Evolutionary conservation across 37 sponge, comb jelly and placozoan species (phyloP).

Genomic region (Corticium candelabrum): DNA sequence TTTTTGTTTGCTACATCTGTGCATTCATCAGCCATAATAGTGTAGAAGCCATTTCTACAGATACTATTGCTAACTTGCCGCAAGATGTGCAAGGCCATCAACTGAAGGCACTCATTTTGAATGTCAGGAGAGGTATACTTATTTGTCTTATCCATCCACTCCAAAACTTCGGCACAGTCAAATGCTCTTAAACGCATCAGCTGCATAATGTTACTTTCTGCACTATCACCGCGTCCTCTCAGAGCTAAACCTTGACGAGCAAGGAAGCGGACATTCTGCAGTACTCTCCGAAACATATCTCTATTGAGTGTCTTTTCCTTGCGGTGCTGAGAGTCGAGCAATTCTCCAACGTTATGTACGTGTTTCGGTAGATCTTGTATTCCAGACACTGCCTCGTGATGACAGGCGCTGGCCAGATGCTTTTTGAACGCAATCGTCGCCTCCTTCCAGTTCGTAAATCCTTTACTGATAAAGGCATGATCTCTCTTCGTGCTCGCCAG

Average conservation of each 20-base stretch:
- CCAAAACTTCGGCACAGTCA: conserved; percentile 28
- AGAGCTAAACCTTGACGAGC: conserved; percentile 59
- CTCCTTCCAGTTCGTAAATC: conserved; percentile 65
- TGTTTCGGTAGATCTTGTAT: conserved; percentile 26
- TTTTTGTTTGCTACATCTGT: conserved; percentile 48
- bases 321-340: conserved; percentile 20
- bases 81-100: conserved; percentile 55
- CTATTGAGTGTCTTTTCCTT: conserved; percentile 32
- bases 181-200: conserved; percentile 33
- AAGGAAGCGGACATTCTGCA: conserved; percentile 49
- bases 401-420: conserved; percentile 49
- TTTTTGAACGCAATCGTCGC: conserved; percentile 55
- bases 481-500: conserved; percentile 5
- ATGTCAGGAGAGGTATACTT: conserved; percentile 55
- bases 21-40: conserved; percentile 67
- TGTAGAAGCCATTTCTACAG: conserved; percentile 24
- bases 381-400: conserved; percentile 48
- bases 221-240: conserved; percentile 30
- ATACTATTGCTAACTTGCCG: conserved; percentile 33
- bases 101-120: conserved; percentile 64
- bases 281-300: conserved; percentile 36
- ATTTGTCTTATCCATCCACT: conserved; percentile 51
- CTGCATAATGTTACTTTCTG: conserved; percentile 43
- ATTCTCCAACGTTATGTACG: conserved; percentile 37
- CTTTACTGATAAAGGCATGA: conserved; percentile 45